phyloP scores from a whole-genome alignment of 2,797 vertebrate species.

The Heterohyrax brucei region DNA sequence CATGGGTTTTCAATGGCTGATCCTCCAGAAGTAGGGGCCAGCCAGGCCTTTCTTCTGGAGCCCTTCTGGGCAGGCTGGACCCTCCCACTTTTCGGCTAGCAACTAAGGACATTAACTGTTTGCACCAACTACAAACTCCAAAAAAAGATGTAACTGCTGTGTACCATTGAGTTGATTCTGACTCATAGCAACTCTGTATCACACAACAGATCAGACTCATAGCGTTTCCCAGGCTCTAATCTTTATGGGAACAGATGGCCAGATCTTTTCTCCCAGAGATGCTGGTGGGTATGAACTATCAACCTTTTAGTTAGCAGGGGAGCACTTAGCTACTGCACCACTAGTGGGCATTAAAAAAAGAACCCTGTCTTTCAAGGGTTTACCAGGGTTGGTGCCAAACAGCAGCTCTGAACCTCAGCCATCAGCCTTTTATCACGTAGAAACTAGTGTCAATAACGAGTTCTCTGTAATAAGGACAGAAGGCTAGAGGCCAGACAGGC shows the following conservation, averaged over 20 bases:
- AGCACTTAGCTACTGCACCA: background rate
- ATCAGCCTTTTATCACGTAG: background rate
- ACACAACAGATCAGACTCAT: background rate
- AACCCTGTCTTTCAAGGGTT: background rate
- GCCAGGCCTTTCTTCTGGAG: background rate
- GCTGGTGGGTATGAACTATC: background rate
- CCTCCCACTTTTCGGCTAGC: background rate
- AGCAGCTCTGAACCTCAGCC: background rate
- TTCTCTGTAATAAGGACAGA: background rate
- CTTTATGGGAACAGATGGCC: background rate
- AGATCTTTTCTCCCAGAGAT: background rate
- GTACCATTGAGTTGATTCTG: background rate
- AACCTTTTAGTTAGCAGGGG: background rate
- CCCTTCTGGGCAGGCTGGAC: too few relatives aligned
- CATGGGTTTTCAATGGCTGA: background rate
- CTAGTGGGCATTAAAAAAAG: background rate
- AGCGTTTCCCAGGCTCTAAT: background rate
- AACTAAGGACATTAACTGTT: background rate
- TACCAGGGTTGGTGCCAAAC: background rate
- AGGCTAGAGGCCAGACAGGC: background rate
- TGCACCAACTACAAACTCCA: background rate
- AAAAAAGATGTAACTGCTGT: background rate
- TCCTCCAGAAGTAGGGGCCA: background rate
- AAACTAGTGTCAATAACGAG: background rate
- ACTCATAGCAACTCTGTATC: background rate